Evolutionary conservation across 2,113 vertebrate species (phyloP).

Genomic region (Tursiops truncatus): DNA sequence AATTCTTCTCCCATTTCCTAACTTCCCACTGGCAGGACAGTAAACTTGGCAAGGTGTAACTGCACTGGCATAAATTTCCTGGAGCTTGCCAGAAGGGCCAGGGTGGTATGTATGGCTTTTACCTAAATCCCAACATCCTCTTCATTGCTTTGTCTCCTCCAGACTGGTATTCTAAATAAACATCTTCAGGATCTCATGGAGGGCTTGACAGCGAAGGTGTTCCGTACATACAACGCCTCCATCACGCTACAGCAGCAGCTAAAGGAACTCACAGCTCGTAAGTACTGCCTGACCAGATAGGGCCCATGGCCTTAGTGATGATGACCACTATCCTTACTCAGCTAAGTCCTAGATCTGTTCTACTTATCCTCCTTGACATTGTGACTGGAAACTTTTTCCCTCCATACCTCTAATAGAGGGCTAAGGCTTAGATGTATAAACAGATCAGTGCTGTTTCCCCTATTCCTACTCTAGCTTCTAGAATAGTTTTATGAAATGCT

Average conservation of each 20-base stretch:
- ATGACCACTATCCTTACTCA: background rate
- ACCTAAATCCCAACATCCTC: background rate
- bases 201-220: constrained; percentile 98
- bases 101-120: background rate
- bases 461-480: background rate
- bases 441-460: background rate
- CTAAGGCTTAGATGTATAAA: background rate
- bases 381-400: background rate
- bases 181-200: constrained; percentile 99
- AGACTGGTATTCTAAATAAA: constrained; percentile 98
- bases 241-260: constrained; percentile 96
- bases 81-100: background rate
- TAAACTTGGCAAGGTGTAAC: background rate
- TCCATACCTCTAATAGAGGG: background rate
- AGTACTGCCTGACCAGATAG: constrained; percentile 75
- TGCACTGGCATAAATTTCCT: background rate
- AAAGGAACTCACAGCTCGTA: constrained; percentile 93
- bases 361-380: background rate
- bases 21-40: background rate
- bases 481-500: constrained; percentile 5
- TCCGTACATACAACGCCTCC: constrained; percentile 99
- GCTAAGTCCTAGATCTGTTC: background rate
- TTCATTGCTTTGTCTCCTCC: constrained; percentile 62
- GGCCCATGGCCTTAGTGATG: background rate
- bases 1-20: constrained; percentile 12